Conservation (phyloP, 2,113 vertebrate genomes). For the Bettongia penicillata region DNA sequence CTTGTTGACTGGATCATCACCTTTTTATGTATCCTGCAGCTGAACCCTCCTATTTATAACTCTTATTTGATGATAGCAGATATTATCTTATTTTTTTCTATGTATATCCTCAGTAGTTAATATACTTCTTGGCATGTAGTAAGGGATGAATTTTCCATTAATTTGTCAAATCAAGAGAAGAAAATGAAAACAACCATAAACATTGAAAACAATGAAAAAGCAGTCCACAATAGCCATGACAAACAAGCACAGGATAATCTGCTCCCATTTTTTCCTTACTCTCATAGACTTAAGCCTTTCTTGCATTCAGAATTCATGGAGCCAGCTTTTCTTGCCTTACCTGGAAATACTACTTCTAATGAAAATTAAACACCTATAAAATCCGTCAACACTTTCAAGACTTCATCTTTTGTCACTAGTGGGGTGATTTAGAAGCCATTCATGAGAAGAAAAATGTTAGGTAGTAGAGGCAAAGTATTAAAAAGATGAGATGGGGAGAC, state of each 20-base stretch:
- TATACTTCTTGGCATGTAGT: neutral
- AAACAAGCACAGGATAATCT: neutral
- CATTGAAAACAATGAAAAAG: neutral
- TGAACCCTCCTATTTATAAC: neutral
- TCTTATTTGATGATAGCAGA: neutral
- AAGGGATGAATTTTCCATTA: neutral
- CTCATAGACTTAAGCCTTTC: neutral
- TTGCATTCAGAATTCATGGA: neutral
- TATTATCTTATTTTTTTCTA: neutral
- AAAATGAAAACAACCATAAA: neutral
- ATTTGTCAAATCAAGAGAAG: neutral
- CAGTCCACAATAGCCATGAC: neutral
- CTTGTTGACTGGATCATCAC: neutral
- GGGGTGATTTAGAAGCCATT: neutral
- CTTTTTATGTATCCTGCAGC: neutral
- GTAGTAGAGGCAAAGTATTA: slow-evolving; percentile 7
- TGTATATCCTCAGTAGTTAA: neutral
- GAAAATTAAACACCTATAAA: neutral
- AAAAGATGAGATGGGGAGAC: neutral
- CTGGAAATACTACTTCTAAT: neutral
- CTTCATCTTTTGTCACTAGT: neutral
- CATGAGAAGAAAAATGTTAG: slow-evolving; percentile 1
- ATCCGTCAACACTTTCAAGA: slow-evolving; percentile 1
- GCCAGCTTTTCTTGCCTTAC: neutral
- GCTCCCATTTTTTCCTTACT: neutral